These are phyloP conservation scores for Sinocyclocheilus anophthalmus DNA, from an alignment of 2,113 vertebrate species.

Conservation along the genomic window DNA sequence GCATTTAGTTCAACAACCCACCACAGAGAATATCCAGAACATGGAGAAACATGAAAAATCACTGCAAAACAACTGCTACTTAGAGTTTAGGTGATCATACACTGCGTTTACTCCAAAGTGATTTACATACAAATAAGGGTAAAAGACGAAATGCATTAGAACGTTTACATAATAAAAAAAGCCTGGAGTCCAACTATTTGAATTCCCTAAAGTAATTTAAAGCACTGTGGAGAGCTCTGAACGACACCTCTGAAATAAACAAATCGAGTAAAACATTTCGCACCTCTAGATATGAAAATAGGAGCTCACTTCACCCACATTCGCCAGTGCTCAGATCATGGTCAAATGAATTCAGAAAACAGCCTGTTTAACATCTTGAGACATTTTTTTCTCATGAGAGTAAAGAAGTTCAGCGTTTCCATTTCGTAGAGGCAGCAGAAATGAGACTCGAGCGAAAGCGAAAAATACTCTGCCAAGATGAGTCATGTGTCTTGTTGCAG, in stretches of 20 bases:
- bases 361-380: constrained; percentile 20
- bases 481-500: constrained; percentile 33
- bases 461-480: constrained; percentile 36
- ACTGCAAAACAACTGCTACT: constrained; percentile 59
- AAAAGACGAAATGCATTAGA: constrained; percentile 30
- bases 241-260: constrained; percentile 1
- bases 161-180: constrained; percentile 2
- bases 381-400: background rate
- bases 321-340: background rate
- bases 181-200: background rate
- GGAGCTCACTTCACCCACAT: constrained; percentile 1
- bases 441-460: background rate
- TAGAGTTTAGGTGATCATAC: constrained; percentile 41
- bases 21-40: constrained; percentile 50
- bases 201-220: constrained; percentile 19
- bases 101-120: constrained; percentile 31
- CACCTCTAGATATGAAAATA: background rate
- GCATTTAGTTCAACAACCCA: constrained; percentile 55
- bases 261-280: background rate
- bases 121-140: constrained; percentile 37
- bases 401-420: background rate
- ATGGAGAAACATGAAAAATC: constrained; percentile 49
- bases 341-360: constrained; percentile 15
- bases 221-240: constrained; percentile 23
- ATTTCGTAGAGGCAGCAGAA: constrained; percentile 8